Evolutionary conservation across 2,113 vertebrate genomes (phyloP).

Genomic region (Phylloscopus trochiloides): DNA sequence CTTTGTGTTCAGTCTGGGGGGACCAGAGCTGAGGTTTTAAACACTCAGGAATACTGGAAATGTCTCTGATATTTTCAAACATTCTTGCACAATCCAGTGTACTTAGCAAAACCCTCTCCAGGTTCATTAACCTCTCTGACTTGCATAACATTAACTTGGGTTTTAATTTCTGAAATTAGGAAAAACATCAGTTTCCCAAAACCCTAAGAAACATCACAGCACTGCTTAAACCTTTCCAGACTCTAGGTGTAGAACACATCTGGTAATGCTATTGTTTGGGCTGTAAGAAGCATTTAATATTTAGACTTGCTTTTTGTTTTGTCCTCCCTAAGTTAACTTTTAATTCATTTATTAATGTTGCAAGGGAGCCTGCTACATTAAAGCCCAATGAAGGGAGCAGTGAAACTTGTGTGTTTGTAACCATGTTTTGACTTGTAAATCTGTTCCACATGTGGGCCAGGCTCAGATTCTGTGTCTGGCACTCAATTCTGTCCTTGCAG

Average conservation of each 20-base stretch:
- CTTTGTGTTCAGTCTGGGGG: neutral
- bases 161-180: neutral
- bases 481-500: neutral
- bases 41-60: neutral
- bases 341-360: neutral
- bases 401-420: neutral
- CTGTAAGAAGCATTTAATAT: neutral
- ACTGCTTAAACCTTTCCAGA: neutral
- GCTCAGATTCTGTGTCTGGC: fast-evolving
- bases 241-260: neutral
- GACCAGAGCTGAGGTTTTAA: neutral
- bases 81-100: neutral
- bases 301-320: neutral
- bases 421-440: constrained; percentile 10
- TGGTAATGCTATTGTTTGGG: neutral
- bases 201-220: neutral
- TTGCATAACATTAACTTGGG: neutral
- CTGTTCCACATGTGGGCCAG: fast-evolving
- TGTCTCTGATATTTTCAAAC: neutral
- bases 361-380: neutral
- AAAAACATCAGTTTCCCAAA: neutral
- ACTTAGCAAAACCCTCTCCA: neutral
- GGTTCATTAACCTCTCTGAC: neutral
- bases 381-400: neutral
- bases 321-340: neutral